Evolutionary conservation across 2,888 invertebrate species (phyloP).

Genomic region (Rhamphomyia laevipes): DNA sequence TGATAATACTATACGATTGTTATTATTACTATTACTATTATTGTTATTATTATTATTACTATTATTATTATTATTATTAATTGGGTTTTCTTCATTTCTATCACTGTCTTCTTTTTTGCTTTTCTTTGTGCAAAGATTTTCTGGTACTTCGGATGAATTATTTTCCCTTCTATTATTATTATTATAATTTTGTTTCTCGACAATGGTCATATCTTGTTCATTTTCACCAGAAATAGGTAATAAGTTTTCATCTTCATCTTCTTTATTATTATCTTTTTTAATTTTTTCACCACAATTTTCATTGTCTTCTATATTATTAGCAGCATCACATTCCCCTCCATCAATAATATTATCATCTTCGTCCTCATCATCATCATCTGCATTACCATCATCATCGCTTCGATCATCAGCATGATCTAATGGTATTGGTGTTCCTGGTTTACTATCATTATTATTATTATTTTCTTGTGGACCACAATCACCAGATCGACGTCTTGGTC

Average conservation of each 20-base stretch:
- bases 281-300: not conserved
- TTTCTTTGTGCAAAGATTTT: conserved; percentile 34
- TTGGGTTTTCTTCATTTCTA: conserved; percentile 15
- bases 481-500: conserved; percentile 72
- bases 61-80: conserved; percentile 18
- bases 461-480: conserved; percentile 56
- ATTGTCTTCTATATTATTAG: not conserved
- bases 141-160: conserved; percentile 31
- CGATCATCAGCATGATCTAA: conserved; percentile 18
- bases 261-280: not conserved
- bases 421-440: conserved; percentile 23
- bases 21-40: conserved; percentile 29
- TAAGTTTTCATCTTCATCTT: not conserved
- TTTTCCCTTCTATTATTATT: not conserved
- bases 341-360: not conserved
- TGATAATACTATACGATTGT: conserved; percentile 35
- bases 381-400: conserved; percentile 12
- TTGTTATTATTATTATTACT: conserved; percentile 26
- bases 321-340: too few relatives aligned
- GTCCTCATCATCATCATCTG: not conserved
- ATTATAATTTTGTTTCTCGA: too few relatives aligned
- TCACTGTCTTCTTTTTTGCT: conserved; percentile 25
- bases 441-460: conserved; percentile 22
- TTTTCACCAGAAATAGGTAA: conserved; percentile 23
- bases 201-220: conserved; percentile 26